phyloP scores from a whole-genome alignment of 2,797 vertebrate species.

The Spheniscus humboldti region DNA sequence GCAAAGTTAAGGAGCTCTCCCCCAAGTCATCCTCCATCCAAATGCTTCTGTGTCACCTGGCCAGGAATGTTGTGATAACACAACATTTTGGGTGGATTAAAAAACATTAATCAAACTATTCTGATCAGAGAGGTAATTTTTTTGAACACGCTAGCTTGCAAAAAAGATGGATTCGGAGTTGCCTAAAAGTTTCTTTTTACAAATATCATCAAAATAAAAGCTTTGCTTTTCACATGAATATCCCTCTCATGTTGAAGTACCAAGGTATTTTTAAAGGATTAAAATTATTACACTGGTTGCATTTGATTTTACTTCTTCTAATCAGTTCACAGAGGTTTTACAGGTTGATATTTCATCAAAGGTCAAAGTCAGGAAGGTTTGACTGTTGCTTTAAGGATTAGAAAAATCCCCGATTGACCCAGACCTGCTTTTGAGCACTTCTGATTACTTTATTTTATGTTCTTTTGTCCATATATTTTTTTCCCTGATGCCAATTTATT shows the following conservation, averaged over 20 bases:
- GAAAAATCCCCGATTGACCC: background rate
- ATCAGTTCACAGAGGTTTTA: background rate
- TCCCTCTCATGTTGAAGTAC: background rate
- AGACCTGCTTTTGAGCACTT: background rate
- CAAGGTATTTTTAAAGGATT: background rate
- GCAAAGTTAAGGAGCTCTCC: background rate
- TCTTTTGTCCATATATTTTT: background rate
- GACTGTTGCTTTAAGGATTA: background rate
- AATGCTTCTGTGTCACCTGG: background rate
- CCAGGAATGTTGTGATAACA: background rate
- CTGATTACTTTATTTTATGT: background rate
- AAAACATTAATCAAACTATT: background rate
- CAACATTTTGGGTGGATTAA: background rate
- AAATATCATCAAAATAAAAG: background rate
- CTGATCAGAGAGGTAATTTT: background rate
- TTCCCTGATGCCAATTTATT: background rate
- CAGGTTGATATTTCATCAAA: background rate
- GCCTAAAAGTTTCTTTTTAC: background rate
- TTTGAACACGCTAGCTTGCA: background rate
- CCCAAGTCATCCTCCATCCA: background rate
- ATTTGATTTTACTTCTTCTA: background rate
- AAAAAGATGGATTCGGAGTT: rapidly evolving
- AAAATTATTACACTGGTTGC: background rate
- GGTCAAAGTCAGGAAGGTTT: background rate
- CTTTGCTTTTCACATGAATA: background rate